Percentiles rank a stretch among this genome's conserved stretches.
Conservation (phyloP, 2,113 vertebrate species). For the Mormyrus lacerda region DNA sequence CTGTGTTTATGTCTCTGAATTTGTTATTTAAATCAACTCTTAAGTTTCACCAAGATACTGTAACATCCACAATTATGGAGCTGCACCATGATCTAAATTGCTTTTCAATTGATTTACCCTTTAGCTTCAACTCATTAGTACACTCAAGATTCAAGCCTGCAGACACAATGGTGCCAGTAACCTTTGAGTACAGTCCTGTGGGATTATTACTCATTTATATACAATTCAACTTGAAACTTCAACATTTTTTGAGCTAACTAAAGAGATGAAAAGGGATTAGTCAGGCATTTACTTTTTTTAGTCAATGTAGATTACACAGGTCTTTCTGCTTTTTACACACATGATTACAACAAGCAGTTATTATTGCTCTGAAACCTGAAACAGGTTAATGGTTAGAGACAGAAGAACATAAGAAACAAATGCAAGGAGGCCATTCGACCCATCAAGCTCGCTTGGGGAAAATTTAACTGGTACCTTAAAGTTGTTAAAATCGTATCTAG, state of each 20-base stretch:
- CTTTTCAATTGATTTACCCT: constrained; percentile 23
- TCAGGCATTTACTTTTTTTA: neutral
- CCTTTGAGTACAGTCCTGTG: constrained; percentile 50
- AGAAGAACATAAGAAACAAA: too few relatives aligned
- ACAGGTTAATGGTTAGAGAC: neutral
- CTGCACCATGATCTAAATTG: neutral
- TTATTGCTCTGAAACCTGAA: neutral
- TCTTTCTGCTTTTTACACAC: neutral
- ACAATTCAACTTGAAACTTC: constrained; percentile 38
- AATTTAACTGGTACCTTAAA: too few relatives aligned
- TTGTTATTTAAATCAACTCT: constrained; percentile 1
- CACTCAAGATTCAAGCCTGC: constrained; percentile 23
- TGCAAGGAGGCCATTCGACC: too few relatives aligned
- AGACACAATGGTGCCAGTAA: constrained; percentile 52
- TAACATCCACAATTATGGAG: neutral
- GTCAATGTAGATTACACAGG: neutral
- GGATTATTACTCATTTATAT: constrained; percentile 48
- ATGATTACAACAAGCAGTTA: neutral
- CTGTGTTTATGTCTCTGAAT: neutral
- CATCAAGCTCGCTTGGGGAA: too few relatives aligned
- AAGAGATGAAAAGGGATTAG: neutral
- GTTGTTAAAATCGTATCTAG: too few relatives aligned
- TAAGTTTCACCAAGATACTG: neutral
- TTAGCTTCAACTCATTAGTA: constrained; percentile 38
- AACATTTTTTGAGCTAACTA: neutral